Percentiles rank a stretch among this genome's conserved stretches.
These are phyloP conservation scores for Euleptes europaea DNA, from an alignment of 2,113 vertebrate genomes.

Conservation along the genomic window DNA sequence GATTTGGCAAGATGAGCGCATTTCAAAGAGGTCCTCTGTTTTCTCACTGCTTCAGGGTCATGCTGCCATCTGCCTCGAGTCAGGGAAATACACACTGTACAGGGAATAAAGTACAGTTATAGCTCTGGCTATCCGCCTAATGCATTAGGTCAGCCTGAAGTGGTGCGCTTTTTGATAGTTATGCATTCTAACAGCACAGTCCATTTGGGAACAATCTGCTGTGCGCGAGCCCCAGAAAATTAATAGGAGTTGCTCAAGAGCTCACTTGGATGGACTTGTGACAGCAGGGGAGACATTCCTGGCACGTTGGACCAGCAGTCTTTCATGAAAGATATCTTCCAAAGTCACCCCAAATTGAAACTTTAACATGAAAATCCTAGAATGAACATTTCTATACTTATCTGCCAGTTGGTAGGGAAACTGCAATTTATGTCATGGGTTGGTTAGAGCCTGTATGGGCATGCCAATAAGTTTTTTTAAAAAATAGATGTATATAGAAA, in stretches of 20 bases:
- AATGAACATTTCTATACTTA: background rate
- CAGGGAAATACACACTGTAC: background rate
- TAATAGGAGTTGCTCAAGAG: conserved; percentile 3
- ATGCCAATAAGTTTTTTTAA: background rate
- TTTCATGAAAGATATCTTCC: background rate
- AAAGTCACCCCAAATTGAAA: background rate
- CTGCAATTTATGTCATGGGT: background rate
- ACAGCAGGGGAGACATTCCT: background rate
- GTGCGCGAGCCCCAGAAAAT: background rate
- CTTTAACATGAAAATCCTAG: background rate
- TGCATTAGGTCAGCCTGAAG: background rate
- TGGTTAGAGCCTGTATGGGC: background rate
- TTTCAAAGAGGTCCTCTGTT: conserved; percentile 19
- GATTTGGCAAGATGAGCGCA: fast-evolving
- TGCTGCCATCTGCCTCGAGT: conserved; percentile 37
- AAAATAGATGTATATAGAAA: no score
- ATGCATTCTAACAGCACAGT: background rate
- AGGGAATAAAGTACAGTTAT: fast-evolving
- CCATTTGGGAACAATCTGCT: background rate
- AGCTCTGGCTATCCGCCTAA: background rate
- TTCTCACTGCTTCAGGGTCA: background rate
- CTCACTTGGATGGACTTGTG: background rate
- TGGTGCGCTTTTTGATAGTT: fast-evolving
- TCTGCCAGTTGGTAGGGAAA: background rate
- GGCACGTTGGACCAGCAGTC: background rate